Evolutionary conservation across 2,113 vertebrate species (phyloP), one percentile per base, ranked within the genome.

Genomic region (Pantherophis guttatus): DNA sequence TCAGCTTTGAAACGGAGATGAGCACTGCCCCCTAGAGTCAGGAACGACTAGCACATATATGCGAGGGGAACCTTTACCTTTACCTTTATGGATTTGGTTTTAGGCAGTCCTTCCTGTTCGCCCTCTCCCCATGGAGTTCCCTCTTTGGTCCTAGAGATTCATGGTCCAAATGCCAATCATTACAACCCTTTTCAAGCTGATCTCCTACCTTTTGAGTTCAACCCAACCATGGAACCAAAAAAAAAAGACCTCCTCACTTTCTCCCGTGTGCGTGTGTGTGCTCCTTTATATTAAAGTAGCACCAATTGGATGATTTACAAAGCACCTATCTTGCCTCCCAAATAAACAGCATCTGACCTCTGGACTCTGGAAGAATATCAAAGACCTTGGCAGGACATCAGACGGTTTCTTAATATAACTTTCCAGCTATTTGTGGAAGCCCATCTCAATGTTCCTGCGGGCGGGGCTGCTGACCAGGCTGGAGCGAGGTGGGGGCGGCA

Each of bases 341-440:
- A 96, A 97, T 96, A 97, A 95, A 92, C 94, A 95, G 81, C 94
- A 52, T 53, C 44, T 93, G 94, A 95, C 94, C 95, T 97, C 95
- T 96, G 94, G 94, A 48, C 92, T 94, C 90, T 44, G 90, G 90
- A 95, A 91, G 93, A 87, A 93, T 93, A 57, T 92, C 93, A 93
- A 95, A 95, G 94, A 95, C 94, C 94, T 95, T 97, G 96, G 96
- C 97, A 96, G 94, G 87, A 96, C 95, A 95, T 97, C 96, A 96
- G 88, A 97, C 91, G 91, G 26, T 65, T 90, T 96, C 94, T 94
- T 94, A 95, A 95, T 96, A 94, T 91, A 97, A 96, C 95, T 97
- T 95, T 8, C 26, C 90, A 59, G 94, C 94, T 96, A 95, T 97
- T 94, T 96, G 95, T 96, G 95, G 95, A 94, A 95, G 90, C 91